Conservation (phyloP, 2,797 vertebrate species). For the Muscicapa comitata region DNA sequence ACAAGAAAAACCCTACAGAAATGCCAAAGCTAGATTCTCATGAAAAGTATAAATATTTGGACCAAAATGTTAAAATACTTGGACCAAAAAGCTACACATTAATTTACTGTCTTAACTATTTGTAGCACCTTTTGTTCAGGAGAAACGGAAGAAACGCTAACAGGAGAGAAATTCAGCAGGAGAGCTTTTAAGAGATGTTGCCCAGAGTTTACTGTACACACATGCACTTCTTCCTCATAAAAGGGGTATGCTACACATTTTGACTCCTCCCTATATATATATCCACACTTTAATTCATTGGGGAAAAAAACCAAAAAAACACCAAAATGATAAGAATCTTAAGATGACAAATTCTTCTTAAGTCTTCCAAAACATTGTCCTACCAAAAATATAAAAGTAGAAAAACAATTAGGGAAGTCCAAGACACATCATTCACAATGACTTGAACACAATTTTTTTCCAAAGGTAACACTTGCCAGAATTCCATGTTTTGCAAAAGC, state of each 20-base stretch:
- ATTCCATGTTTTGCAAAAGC: background rate
- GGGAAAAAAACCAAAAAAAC: background rate
- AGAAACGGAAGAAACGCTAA: background rate
- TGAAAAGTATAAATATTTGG: background rate
- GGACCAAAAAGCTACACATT: background rate
- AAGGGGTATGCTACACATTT: rapidly evolving
- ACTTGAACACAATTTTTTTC: background rate
- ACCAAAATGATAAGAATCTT: background rate
- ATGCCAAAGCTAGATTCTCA: background rate
- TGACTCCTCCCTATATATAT: background rate
- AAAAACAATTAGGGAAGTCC: background rate
- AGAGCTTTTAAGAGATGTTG: background rate
- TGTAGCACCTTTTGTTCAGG: background rate
- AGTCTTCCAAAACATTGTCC: background rate
- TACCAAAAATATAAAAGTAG: background rate
- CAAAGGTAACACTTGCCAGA: background rate
- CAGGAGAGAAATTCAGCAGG: background rate
- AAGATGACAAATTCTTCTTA: background rate
- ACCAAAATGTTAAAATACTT: background rate
- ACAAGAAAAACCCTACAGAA: background rate
- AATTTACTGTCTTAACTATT: background rate
- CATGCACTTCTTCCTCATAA: background rate
- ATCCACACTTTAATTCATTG: background rate
- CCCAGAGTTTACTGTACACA: background rate
- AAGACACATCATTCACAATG: background rate